Base-by-base conservation (phyloP, 2,113 vertebrate species). In the Galbula dea region DNA sequence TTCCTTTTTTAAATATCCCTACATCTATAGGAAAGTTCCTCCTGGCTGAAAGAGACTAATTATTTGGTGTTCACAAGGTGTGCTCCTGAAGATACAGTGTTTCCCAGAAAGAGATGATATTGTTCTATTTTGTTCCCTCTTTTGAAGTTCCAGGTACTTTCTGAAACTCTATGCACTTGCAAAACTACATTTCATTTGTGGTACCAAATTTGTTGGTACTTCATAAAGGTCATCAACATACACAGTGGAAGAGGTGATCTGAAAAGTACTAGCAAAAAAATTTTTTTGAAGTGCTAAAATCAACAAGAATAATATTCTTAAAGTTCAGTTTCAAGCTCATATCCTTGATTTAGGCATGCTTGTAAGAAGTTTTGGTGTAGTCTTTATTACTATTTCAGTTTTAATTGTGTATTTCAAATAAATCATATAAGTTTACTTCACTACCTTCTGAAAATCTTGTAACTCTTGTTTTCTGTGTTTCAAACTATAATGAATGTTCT, bases 401-500 rank as follows among this genome's bases (percentile, higher is more conserved):
- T 77, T 54, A 83, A 84, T 36, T 84, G 45, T 72, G 2, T 67
- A 68, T 77, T 92, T 79, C 61, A 87, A 81, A 88, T 36, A 93
- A 15, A 65, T 57, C 3, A 6, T 30, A 5, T 17, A 67, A 37
- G 5, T 80, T 79, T 81, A 4, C 63, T 89, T 94, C 49, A 54
- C 24, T 48, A 23, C 27, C n/a, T 91, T 90, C 88, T 6, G 4
- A 95, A 94, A 90, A 82, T 52, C 36, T n/a, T 78, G n/a, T 45
- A 39, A 69, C 91, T 62, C 71, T 74, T 94, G 51, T 54, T 94
- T 95, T 87, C 46, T 81, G 11, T 79, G 15, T 90, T 92, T 96
- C 77, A 63, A 82, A 4, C 92, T 94, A 81, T 57, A 96, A 69
- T 66, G 61, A 59, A 90, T 8, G 15, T 66, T 76, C 41, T 82